Evolutionary conservation across 2,113 vertebrate genomes (phyloP).

Genomic region (Rattus norvegicus): DNA sequence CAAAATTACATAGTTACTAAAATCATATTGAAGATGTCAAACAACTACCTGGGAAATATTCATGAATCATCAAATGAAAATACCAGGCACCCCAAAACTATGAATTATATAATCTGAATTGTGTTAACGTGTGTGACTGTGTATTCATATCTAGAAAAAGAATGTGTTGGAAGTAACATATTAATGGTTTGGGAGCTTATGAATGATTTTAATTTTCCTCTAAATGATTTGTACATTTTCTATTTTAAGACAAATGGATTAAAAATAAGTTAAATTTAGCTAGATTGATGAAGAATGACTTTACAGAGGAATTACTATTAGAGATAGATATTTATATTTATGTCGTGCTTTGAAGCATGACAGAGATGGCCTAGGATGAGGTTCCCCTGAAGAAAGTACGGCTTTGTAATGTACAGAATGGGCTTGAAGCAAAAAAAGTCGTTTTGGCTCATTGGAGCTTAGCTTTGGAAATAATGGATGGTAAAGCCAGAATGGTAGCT

Average conservation of each 20-base stretch:
- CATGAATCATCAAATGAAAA: conserved; percentile 56
- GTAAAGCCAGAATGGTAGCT: conserved; percentile 13
- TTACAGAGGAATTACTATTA: neutral
- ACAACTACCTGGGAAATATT: conserved; percentile 40
- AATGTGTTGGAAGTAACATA: neutral
- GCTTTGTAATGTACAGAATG: neutral
- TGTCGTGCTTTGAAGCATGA: neutral
- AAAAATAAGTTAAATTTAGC: conserved; percentile 35
- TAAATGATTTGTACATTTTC: conserved; percentile 50
- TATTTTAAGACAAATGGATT: conserved; percentile 25
- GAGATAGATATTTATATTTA: neutral
- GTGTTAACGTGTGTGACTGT: neutral
- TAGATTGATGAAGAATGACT: conserved; percentile 13
- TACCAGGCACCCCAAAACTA: neutral
- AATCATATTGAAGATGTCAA: conserved; percentile 39
- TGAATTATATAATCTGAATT: neutral
- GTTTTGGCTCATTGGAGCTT: neutral
- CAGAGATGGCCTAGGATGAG: neutral
- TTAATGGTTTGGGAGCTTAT: neutral
- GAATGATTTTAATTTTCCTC: conserved; percentile 43
- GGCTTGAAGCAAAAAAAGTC: conserved; percentile 23
- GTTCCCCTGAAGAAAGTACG: conserved; percentile 3
- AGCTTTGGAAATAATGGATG: neutral
- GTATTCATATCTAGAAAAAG: neutral
- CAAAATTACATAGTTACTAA: conserved; percentile 41